Evolutionary conservation across 2,113 vertebrate genomes (phyloP).

Genomic region (Platysternon megacephalum): DNA sequence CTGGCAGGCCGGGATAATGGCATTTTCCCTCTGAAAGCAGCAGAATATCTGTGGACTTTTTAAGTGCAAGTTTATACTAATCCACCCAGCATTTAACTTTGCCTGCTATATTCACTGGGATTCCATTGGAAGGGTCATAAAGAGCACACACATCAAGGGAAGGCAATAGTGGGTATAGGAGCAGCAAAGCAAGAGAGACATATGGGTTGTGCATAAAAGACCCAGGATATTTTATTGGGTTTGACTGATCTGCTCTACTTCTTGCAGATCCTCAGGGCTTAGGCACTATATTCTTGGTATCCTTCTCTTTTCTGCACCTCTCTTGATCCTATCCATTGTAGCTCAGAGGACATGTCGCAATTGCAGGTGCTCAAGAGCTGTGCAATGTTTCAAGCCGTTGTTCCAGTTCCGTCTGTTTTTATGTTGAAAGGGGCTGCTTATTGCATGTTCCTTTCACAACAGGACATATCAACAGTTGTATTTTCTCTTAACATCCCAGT

Average conservation of each 20-base stretch:
- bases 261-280: background rate
- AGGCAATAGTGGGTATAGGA: background rate
- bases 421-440: conserved; percentile 3
- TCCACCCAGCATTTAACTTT: fast-evolving
- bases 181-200: background rate
- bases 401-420: conserved; percentile 9
- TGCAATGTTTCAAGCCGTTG: background rate
- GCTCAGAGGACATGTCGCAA: background rate
- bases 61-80: fast-evolving
- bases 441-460: conserved; percentile 50
- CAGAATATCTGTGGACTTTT: background rate
- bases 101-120: fast-evolving
- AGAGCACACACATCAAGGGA: background rate
- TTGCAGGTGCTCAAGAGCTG: conserved; percentile 31
- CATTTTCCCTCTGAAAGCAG: fast-evolving
- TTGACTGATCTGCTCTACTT: background rate
- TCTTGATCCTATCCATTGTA: background rate
- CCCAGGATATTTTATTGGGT: background rate
- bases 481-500: background rate
- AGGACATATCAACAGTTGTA: background rate
- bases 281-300: background rate
- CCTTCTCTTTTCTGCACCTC: background rate
- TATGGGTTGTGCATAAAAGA: background rate
- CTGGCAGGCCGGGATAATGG: background rate
- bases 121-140: background rate